Evolutionary conservation across 2,888 invertebrate species (phyloP), one percentile per base, ranked within the genome.

Genomic region (Plebejus anna): DNA sequence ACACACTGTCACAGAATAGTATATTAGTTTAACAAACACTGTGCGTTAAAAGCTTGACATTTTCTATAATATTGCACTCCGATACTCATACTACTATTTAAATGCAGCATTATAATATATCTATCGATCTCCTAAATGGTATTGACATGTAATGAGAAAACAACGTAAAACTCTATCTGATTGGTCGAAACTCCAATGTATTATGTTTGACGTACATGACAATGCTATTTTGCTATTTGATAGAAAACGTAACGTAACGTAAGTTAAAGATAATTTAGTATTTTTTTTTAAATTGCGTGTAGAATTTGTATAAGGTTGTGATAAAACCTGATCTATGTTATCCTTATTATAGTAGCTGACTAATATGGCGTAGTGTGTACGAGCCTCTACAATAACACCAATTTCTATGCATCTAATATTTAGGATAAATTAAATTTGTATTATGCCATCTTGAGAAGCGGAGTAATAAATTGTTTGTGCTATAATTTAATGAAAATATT

Each of bases 381-480:
- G n/a, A 9, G 61, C 61, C 61, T 66, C 22, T 66, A 59, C 22
- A 59, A 59, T 9, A 66, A 66, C 32, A 28, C 1, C 11, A 66
- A 66, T 28, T 66, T 66, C 61, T 66, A 13, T 13, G 28, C 32
- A 66, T 11, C 61, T 66, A 11, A 66, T 66, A 4, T 66, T 66
- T 66, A 66, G 61, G 61, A 66, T 66, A 66, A 66, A 66, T 66
- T 13, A 66, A 66, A 66, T 66, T 66, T 66, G 66, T 66, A 66
- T 66, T 66, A 66, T 66, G 32, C 66, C 66, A 66, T 66, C 66
- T 66, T 36, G 13, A 32, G 66, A 66, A 32, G 32, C 66, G 66
- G 9, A 66, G 66, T 36, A 66, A 66, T 36, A 36, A 66, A 66
- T 66, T 66, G 66, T 66, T 32, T 66, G 66, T 66, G 66, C 66